Conservation (phyloP, 2,888 invertebrate species). For the Drosophila subquinaria region DNA sequence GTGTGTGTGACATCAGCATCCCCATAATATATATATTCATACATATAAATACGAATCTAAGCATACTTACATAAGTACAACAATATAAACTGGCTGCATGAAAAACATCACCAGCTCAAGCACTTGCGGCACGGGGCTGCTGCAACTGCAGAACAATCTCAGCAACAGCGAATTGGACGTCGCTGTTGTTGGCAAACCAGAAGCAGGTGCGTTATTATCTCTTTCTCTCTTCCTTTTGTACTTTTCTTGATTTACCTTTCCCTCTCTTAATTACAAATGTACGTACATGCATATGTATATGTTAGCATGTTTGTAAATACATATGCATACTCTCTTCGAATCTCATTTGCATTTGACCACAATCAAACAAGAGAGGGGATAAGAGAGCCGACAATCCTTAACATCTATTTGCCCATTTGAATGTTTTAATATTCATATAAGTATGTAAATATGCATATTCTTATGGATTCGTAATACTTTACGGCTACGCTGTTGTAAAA, state of each 20-base stretch:
- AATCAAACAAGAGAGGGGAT: slow-evolving; percentile 26
- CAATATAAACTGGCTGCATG: slow-evolving; percentile 77
- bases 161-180: slow-evolving; percentile 72
- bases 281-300: not conserved
- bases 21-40: slow-evolving; percentile 8
- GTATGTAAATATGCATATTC: not conserved
- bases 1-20: slow-evolving; percentile 54
- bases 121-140: slow-evolving; percentile 84
- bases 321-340: slow-evolving; percentile 13
- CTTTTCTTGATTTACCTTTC: not conserved
- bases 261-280: slow-evolving; percentile 22
- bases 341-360: slow-evolving; percentile 26
- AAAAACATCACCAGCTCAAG: slow-evolving; percentile 84
- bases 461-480: not conserved
- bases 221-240: not conserved
- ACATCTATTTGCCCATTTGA: slow-evolving; percentile 28
- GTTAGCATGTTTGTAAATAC: not conserved
- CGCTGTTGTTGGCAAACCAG: slow-evolving; percentile 79
- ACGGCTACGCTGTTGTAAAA: not conserved
- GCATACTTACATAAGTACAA: slow-evolving; percentile 8
- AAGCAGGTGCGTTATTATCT: slow-evolving; percentile 75
- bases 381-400: slow-evolving; percentile 29
- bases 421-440: not conserved
- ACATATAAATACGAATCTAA: not conserved
- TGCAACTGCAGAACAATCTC: slow-evolving; percentile 84